phyloP scores from a whole-genome alignment of 2,113 vertebrate genomes.

The Calidris pugnax region DNA sequence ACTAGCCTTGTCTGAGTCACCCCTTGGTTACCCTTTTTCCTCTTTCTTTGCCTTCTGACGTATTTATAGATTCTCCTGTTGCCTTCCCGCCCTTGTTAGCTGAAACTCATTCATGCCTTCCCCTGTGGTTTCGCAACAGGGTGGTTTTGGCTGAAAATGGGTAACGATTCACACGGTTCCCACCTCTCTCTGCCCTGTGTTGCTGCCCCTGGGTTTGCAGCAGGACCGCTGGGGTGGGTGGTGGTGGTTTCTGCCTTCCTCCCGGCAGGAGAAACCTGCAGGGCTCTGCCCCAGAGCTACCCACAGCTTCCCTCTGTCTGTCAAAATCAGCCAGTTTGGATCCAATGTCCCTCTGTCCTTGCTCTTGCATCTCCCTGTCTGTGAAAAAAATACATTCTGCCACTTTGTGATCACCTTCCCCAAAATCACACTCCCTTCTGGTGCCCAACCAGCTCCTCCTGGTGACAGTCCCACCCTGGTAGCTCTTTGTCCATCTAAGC shows the following conservation, averaged over 20 bases:
- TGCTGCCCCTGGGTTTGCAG: neutral
- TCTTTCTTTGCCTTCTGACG: constrained; percentile 13
- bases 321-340: neutral
- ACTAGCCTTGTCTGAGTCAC: neutral
- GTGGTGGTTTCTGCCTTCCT: neutral
- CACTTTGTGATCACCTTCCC: neutral
- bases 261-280: neutral
- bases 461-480: neutral
- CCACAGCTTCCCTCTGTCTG: accelerated
- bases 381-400: neutral
- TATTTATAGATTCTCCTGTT: neutral
- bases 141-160: neutral
- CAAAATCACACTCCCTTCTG: neutral
- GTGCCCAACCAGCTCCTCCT: neutral
- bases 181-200: neutral
- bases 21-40: neutral
- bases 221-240: neutral
- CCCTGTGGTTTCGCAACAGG: neutral
- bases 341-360: neutral
- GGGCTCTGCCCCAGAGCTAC: neutral
- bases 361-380: neutral
- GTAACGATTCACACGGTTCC: neutral
- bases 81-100: neutral
- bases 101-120: neutral
- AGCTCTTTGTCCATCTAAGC: neutral